phyloP scores from a whole-genome alignment of 2,797 vertebrate species.

The Neosalanx taihuensis region DNA sequence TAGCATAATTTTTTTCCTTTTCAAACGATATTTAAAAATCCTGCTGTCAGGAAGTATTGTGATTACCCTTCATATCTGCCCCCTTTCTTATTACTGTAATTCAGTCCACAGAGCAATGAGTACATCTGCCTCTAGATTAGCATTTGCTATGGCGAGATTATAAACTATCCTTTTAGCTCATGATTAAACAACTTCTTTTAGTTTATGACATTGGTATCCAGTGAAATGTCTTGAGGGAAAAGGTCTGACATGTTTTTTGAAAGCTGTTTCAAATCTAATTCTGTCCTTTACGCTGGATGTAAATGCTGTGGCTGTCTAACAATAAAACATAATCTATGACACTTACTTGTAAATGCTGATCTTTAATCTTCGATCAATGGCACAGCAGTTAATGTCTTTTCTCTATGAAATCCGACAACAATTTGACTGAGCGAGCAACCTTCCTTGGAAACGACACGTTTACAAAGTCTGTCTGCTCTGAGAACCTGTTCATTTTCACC shows the following conservation, averaged over 20 bases:
- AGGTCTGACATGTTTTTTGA: conserved; percentile 26
- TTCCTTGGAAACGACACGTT: not conserved
- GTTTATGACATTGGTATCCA: conserved; percentile 38
- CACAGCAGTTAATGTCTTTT: not conserved
- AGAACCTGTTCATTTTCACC: not conserved
- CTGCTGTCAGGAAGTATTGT: not conserved
- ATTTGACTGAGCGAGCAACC: not conserved
- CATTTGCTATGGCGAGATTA: conserved; percentile 39
- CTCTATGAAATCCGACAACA: not conserved
- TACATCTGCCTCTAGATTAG: conserved; percentile 30
- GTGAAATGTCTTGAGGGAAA: conserved; percentile 22
- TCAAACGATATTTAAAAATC: too few species aligned
- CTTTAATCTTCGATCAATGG: not conserved
- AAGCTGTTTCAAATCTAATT: conserved; percentile 19
- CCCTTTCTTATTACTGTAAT: conserved; percentile 12
- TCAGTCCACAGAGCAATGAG: conserved; percentile 25
- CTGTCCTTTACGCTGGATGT: not conserved
- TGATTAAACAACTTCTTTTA: conserved; percentile 46
- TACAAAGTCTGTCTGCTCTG: not conserved
- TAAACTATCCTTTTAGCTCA: conserved; percentile 37
- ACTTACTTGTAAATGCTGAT: not conserved
- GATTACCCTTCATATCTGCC: not conserved
- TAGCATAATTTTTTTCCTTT: too few species aligned
- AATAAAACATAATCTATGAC: not conserved
- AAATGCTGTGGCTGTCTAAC: not conserved